These are phyloP conservation scores for Nasonia vitripennis DNA, from an alignment of 1,140 invertebrate genomes.

Conservation along the genomic window DNA sequence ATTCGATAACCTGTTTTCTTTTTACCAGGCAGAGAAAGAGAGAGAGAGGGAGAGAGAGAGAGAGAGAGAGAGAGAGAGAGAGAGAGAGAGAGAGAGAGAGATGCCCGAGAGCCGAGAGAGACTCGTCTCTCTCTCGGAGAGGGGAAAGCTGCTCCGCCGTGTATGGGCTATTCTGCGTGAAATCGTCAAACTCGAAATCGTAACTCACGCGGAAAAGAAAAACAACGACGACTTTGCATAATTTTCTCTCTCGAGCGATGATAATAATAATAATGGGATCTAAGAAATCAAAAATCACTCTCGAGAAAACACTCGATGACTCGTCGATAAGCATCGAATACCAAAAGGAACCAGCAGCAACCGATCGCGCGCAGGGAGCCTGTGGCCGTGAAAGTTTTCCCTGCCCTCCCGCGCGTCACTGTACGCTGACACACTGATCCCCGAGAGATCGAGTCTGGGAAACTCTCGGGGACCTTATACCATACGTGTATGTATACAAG, in stretches of 20 bases:
- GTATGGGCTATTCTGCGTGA: not conserved
- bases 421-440: not conserved
- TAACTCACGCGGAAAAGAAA: not conserved
- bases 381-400: conserved; percentile 67
- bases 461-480: not conserved
- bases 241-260: no score
- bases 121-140: not conserved
- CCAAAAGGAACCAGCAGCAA: not conserved
- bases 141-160: conserved; percentile 8
- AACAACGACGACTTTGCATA: not conserved
- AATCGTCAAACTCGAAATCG: conserved; percentile 6
- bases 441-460: not conserved
- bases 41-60: not conserved
- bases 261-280: no score
- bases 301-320: not conserved
- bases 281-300: not conserved
- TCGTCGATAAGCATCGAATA: not conserved
- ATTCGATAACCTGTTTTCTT: conserved; percentile 68
- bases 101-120: not conserved
- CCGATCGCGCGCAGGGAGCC: conserved; percentile 26
- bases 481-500: not conserved
- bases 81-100: not conserved
- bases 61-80: not conserved
- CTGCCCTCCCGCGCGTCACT: not conserved
- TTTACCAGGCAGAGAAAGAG: conserved; percentile 51